phyloP scores from a whole-genome alignment of 2,888 invertebrate genomes.

The Mythimna lalbum region DNA sequence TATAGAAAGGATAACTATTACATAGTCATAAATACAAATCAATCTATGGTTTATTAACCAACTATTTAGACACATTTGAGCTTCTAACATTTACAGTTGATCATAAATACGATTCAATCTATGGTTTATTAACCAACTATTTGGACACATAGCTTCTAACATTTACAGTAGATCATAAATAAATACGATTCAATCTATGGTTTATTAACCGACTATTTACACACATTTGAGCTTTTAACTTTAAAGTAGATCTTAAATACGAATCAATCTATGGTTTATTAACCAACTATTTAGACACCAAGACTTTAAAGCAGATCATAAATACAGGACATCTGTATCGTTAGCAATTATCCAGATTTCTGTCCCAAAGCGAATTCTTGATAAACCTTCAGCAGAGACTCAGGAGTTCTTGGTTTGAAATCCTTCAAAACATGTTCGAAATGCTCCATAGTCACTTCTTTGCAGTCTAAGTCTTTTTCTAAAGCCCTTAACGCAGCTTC shows the following conservation, averaged over 20 bases:
- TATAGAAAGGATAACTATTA: background rate
- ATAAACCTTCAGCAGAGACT: constrained; percentile 93
- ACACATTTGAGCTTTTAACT: background rate
- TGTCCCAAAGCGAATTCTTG: constrained; percentile 90
- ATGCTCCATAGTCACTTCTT: constrained; percentile 92
- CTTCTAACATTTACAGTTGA: background rate
- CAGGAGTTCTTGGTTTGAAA: constrained; percentile 94
- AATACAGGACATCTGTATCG: background rate
- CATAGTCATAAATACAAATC: background rate
- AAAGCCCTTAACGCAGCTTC: constrained; percentile 97
- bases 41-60: background rate
- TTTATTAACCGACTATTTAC: background rate
- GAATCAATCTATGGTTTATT: background rate
- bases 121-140: no score
- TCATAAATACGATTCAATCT: background rate
- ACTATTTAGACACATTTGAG: background rate
- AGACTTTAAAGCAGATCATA: no score
- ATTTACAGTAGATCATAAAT: no score
- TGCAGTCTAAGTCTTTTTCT: constrained; percentile 93
- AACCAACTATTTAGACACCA: background rate
- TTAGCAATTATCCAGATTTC: constrained; percentile 70
- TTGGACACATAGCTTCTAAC: no score
- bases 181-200: no score
- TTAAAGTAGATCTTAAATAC: background rate
- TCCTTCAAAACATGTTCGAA: constrained; percentile 93